These are phyloP conservation scores for Trichomalopsis sarcophagae DNA, from an alignment of 1,140 invertebrate species.

Conservation along the genomic window DNA sequence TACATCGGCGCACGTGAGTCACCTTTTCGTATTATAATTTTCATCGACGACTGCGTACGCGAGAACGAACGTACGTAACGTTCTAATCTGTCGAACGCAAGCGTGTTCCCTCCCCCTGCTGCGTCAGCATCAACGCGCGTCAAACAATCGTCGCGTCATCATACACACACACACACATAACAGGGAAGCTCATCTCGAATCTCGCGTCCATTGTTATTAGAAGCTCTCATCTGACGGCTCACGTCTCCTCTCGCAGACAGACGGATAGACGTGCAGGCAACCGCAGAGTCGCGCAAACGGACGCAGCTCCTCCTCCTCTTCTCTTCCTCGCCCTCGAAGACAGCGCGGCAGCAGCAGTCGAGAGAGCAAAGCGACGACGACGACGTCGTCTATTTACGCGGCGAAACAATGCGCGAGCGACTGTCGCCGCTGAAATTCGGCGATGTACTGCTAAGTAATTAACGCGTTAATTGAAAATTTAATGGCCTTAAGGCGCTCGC, in stretches of 20 bases:
- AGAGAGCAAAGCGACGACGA: neutral
- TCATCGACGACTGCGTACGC: neutral
- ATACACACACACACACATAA: no score
- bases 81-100: neutral
- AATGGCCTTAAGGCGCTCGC: conserved; percentile 10
- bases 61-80: neutral
- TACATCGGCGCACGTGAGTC: neutral
- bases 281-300: neutral
- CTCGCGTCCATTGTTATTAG: conserved; percentile 3
- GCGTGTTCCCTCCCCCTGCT: neutral
- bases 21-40: neutral
- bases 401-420: neutral
- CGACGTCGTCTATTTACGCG: conserved; percentile 1
- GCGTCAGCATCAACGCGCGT: neutral
- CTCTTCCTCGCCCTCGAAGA: neutral
- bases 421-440: neutral
- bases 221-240: neutral
- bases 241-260: neutral
- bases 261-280: neutral
- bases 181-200: no score
- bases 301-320: no score
- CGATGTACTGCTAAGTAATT: conserved; percentile 20
- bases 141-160: neutral
- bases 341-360: neutral
- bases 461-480: conserved; percentile 39